phyloP scores from a whole-genome alignment of 2,797 vertebrate genomes.

The Dendrocincla fuliginosa region DNA sequence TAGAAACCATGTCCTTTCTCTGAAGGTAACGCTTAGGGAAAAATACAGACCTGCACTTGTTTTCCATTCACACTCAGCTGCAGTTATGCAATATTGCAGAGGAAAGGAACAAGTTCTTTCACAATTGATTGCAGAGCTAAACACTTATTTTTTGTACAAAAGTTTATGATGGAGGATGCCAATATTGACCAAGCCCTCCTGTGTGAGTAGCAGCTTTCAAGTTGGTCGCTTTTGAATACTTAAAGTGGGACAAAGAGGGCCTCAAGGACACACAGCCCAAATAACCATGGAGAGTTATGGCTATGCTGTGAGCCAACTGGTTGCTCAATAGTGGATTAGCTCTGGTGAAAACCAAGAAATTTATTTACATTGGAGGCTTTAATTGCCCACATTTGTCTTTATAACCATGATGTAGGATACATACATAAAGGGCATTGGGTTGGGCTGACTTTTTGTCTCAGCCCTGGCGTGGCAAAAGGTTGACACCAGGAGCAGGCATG shows the following conservation, averaged over 20 bases:
- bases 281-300: background rate
- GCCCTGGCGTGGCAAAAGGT: background rate
- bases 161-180: background rate
- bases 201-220: background rate
- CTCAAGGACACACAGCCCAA: background rate
- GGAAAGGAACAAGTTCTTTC: conserved; percentile 13
- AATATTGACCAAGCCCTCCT: conserved; percentile 50
- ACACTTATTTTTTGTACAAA: background rate
- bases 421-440: background rate
- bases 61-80: background rate
- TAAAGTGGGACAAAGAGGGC: background rate
- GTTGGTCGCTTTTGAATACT: background rate
- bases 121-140: background rate
- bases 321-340: background rate
- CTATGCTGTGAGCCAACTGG: background rate
- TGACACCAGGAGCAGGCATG: background rate
- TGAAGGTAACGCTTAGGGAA: background rate
- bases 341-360: background rate
- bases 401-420: background rate
- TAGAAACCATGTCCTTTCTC: background rate
- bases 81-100: background rate
- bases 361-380: background rate
- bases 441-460: background rate
- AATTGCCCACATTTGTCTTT: background rate
- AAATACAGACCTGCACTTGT: background rate